phyloP scores from a whole-genome alignment of 2,113 vertebrate genomes.

The Amphiprion percula region DNA sequence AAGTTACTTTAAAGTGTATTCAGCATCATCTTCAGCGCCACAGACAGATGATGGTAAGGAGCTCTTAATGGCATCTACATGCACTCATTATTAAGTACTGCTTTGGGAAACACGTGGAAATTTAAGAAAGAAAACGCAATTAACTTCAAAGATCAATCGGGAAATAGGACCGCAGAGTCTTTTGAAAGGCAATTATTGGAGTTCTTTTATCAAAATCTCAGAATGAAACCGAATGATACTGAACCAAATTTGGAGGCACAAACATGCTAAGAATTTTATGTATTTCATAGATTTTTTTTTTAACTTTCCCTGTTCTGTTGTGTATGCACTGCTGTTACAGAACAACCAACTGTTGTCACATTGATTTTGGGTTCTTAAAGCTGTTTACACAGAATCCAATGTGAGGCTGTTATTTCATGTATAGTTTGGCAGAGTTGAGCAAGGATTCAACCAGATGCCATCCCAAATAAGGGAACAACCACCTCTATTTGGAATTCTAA shows the following conservation, averaged over 20 bases:
- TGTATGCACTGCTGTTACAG: neutral
- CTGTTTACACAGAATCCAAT: neutral
- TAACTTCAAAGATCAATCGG: neutral
- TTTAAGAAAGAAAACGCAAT: slow-evolving; percentile 4
- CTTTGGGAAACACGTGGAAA: slow-evolving; percentile 22
- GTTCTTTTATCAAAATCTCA: slow-evolving; percentile 2
- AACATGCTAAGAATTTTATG: neutral
- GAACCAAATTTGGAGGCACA: neutral
- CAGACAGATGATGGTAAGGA: slow-evolving; percentile 4
- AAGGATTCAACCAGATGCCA: neutral
- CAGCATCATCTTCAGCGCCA: slow-evolving; percentile 10
- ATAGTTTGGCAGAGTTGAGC: slow-evolving; percentile 3
- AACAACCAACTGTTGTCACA: slow-evolving; percentile 8
- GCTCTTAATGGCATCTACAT: neutral
- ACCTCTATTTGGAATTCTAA: neutral
- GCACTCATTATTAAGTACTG: neutral
- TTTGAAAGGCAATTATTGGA: neutral
- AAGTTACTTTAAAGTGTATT: slow-evolving; percentile 1
- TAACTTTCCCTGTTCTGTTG: neutral
- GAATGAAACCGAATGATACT: neutral
- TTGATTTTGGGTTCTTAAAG: neutral
- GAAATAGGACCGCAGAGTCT: neutral
- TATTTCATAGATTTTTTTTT: neutral
- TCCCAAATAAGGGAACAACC: neutral
- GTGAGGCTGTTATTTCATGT: neutral